phyloP scores from a whole-genome alignment of 1,140 invertebrate genomes.

The Trinorchestia longiramus region DNA sequence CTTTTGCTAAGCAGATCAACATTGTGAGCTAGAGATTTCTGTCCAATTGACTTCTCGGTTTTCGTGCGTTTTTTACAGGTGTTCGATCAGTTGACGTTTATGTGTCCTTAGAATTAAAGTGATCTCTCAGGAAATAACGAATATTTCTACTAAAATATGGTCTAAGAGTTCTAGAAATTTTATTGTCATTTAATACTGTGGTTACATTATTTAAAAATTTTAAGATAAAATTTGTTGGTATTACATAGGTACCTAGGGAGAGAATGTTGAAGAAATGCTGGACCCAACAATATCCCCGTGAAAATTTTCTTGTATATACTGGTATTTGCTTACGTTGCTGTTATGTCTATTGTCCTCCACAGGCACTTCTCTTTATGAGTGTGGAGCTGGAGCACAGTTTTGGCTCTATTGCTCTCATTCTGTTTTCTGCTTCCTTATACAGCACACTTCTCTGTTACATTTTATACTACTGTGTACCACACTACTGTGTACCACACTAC shows the following conservation, averaged over 20 bases:
- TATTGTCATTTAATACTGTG: not conserved
- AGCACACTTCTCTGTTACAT: no score
- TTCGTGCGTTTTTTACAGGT: not conserved
- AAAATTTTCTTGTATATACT: not conserved
- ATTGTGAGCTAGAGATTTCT: no score
- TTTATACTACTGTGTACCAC: no score
- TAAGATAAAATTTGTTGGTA: not conserved
- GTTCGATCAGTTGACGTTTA: not conserved
- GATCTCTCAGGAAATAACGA: not conserved
- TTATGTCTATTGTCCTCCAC: not conserved
- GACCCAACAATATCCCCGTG: not conserved
- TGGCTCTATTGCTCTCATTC: no score
- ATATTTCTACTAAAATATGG: not conserved
- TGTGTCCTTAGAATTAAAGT: not conserved
- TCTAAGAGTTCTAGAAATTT: not conserved
- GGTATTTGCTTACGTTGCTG: not conserved
- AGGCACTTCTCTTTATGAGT: not conserved
- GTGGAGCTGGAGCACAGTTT: not conserved
- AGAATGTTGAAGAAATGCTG: not conserved
- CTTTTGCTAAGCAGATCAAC: no score
- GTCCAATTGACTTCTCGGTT: no score
- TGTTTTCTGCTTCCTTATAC: no score
- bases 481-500: no score
- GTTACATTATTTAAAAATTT: not conserved
- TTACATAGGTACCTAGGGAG: not conserved